phyloP scores from a whole-genome alignment of 2,797 vertebrate genomes.

The Liasis olivaceus region DNA sequence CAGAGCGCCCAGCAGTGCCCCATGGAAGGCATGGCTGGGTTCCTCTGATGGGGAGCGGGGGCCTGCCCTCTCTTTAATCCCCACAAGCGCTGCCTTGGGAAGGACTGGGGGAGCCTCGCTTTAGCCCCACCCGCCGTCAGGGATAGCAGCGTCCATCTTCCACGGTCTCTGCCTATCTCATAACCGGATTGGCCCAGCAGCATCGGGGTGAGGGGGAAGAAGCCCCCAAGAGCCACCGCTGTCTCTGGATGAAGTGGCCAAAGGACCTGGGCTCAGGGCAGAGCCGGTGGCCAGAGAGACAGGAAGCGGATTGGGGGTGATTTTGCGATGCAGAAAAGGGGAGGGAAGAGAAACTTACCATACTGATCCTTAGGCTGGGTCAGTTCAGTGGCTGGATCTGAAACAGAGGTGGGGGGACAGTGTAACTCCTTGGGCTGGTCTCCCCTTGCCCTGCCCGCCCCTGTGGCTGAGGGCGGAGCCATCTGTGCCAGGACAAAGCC shows the following conservation, averaged over 20 bases:
- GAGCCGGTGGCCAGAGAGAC: neutral
- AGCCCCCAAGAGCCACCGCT: neutral
- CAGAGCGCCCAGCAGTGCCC: neutral
- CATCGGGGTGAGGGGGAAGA: neutral
- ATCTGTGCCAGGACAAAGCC: neutral
- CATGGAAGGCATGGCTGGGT: neutral
- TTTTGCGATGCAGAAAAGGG: neutral
- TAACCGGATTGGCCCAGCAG: neutral
- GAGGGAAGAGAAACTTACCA: neutral
- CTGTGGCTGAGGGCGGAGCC: neutral
- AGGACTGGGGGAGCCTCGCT: too few species aligned
- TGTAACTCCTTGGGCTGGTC: too few species aligned
- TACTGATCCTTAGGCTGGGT: fast-evolving
- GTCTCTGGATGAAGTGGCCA: neutral
- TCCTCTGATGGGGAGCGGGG: neutral
- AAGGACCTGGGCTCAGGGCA: neutral
- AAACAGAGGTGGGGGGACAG: neutral
- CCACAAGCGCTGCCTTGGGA: neutral
- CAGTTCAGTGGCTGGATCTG: neutral
- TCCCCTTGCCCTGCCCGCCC: neutral
- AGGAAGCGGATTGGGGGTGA: neutral
- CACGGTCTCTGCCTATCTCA: neutral
- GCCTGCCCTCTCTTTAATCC: neutral
- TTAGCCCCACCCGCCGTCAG: too few species aligned
- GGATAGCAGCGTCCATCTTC: too few species aligned